These are phyloP conservation scores for Drosophila burlai DNA, from an alignment of 1,140 invertebrate genomes.

Conservation along the genomic window DNA sequence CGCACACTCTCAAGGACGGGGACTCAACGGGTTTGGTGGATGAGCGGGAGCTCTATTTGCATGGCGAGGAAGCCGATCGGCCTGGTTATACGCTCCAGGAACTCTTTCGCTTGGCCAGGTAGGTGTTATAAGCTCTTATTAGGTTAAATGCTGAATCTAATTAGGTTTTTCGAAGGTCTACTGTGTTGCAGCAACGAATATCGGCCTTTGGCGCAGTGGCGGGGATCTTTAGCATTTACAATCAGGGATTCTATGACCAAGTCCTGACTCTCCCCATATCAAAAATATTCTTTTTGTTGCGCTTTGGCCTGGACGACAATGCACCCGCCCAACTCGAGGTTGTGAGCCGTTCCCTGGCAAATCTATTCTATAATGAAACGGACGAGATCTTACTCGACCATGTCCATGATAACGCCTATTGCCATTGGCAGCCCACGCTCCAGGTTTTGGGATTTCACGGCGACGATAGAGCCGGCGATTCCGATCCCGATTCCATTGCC, in stretches of 20 bases:
- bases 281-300: slow-evolving; percentile 91
- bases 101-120: slow-evolving; percentile 89
- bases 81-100: slow-evolving; percentile 96
- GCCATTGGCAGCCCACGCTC: slow-evolving; percentile 88
- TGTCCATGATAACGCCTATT: slow-evolving; percentile 89
- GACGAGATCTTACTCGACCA: slow-evolving; percentile 91
- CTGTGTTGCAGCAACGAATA: slow-evolving; percentile 92
- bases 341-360: slow-evolving; percentile 90
- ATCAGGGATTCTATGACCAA: slow-evolving; percentile 90
- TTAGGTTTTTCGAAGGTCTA: slow-evolving; percentile 85
- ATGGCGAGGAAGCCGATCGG: slow-evolving; percentile 95
- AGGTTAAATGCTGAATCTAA: not conserved
- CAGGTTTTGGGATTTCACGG: slow-evolving; percentile 75
- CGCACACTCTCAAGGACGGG: slow-evolving; percentile 85
- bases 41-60: slow-evolving; percentile 92
- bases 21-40: slow-evolving; percentile 86
- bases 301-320: slow-evolving; percentile 94
- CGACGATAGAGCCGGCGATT: slow-evolving; percentile 28
- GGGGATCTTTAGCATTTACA: slow-evolving; percentile 91
- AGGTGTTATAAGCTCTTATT: rapidly evolving
- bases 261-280: slow-evolving; percentile 88
- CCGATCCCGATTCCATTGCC: slow-evolving; percentile 66
- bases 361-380: slow-evolving; percentile 90
- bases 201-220: slow-evolving; percentile 92
- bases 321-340: slow-evolving; percentile 90